Conservation (phyloP, 53 echinoderm and acorn worm species). For the Patiria pectinifera region DNA sequence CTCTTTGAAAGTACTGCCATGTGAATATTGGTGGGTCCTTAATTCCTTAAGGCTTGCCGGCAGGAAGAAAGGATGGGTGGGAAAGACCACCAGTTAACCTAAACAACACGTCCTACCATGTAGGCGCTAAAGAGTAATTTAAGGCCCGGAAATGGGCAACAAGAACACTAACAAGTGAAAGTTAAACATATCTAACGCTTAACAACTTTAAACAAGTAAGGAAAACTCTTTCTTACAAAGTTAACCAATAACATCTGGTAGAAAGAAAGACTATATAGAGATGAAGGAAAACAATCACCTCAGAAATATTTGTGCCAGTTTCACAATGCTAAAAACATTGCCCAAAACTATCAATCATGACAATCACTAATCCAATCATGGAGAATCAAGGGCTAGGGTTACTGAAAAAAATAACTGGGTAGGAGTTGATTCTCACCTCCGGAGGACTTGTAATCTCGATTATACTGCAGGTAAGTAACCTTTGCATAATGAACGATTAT, state of each 20-base stretch:
- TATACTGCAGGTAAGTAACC: too few relatives aligned
- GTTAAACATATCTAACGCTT: not conserved
- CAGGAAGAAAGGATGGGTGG: not conserved
- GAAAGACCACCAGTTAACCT: not conserved
- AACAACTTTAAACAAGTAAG: not conserved
- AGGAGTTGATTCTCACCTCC: slow-evolving; percentile 42
- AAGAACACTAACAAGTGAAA: not conserved
- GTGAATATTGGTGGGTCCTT: not conserved
- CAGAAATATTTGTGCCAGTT: not conserved
- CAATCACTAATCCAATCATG: not conserved
- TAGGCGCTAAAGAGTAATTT: not conserved
- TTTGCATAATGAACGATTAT: slow-evolving; percentile 34
- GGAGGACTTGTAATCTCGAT: slow-evolving; percentile 57
- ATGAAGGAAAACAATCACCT: not conserved
- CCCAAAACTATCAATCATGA: too few relatives aligned
- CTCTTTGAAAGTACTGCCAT: slow-evolving; percentile 23
- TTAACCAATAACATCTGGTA: too few relatives aligned
- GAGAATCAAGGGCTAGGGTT: slow-evolving; percentile 39
- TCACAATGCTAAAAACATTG: too few relatives aligned
- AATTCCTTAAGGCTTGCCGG: not conserved
- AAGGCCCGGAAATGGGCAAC: not conserved
- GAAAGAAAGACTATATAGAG: too few relatives aligned
- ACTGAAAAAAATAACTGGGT: not conserved
- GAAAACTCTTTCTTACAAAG: not conserved
- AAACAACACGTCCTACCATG: not conserved